Evolutionary conservation across 2,888 invertebrate species (phyloP), one percentile per base, ranked within the genome.

Genomic region (Polietes domitor): DNA sequence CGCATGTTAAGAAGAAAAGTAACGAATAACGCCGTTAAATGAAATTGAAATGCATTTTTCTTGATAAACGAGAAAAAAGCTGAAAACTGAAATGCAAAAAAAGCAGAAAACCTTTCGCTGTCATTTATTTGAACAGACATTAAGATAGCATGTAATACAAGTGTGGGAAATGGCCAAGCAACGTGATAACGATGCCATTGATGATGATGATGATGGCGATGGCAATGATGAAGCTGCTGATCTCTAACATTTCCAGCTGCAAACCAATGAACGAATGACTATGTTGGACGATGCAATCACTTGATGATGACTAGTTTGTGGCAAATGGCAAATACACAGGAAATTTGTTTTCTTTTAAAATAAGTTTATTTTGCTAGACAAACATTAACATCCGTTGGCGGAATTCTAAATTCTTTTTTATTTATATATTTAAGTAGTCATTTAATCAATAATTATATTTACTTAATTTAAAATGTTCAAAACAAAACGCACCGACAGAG

Each of bases 61-160:
- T 21, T 43, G 37, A 68, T 68, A 68, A 76, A 55, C 28, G 28
- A 17, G 19, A 21, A 4, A 55, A 28, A 19, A 12, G 28, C n/a
- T 19, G 85, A 88, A 82, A 87, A 63, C n/a, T 28, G 37, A 37
- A 37, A 7, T n/a, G n/a, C n/a, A n/a, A 32, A n/a, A 61, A 65
- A 65, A 65, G 21, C 32, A 12, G 19, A 76, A 53, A 53, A 68
- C 68, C 50, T 76, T 68, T 76, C 41, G 68, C 68, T 76, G 68
- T 68, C 76, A 76, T 76, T 76, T 55, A 63, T 53, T 19, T 68
- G 43, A 76, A 55, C 76, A 55, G 53, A 65, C 68, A 68, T 43
- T 43, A 68, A 68, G 68, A 68, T 68, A 17, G 12, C 43, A 68
- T 26, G 28, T 28, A 28, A 61, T 28, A 61, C 65, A 37, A 68